These are phyloP conservation scores for Lumbricus terrestris DNA, from an alignment of 2,888 invertebrate genomes.

Conservation along the genomic window DNA sequence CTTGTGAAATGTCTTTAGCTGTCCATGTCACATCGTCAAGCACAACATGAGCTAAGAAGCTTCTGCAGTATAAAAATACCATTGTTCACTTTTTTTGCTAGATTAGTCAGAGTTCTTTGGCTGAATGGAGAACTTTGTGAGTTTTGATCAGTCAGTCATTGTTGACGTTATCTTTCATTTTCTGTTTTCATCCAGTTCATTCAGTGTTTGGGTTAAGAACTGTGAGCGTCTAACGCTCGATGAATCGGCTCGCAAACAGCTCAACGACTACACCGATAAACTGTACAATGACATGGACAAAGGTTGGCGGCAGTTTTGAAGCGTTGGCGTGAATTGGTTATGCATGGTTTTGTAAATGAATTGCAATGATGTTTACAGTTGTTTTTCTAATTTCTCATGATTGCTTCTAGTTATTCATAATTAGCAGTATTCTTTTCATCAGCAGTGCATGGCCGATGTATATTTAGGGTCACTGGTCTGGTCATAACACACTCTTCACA, in stretches of 20 bases:
- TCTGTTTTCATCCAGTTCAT: conserved; percentile 65
- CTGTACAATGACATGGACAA: conserved; percentile 80
- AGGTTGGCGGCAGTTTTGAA: conserved; percentile 65
- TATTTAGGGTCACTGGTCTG: too few species aligned
- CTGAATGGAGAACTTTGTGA: not conserved
- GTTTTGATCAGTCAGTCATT: not conserved
- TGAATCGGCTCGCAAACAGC: conserved; percentile 68
- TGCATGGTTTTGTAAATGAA: not conserved
- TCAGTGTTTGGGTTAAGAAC: conserved; percentile 82
- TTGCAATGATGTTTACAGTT: not conserved
- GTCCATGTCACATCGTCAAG: too few species aligned
- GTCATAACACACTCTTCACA: not conserved
- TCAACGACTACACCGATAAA: conserved; percentile 77
- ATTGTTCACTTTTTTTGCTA: not conserved
- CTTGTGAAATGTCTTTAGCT: too few species aligned
- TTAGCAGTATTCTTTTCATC: not conserved
- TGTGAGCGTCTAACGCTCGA: conserved; percentile 70
- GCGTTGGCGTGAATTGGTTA: not conserved
- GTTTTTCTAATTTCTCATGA: not conserved
- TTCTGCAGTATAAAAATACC: not conserved
- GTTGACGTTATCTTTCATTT: not conserved
- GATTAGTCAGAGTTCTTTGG: not conserved
- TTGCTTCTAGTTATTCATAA: too few species aligned
- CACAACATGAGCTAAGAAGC: not conserved
- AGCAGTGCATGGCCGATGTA: too few species aligned